Conservation (phyloP, 2,888 invertebrate species). For the Leistus spinibarbis region DNA sequence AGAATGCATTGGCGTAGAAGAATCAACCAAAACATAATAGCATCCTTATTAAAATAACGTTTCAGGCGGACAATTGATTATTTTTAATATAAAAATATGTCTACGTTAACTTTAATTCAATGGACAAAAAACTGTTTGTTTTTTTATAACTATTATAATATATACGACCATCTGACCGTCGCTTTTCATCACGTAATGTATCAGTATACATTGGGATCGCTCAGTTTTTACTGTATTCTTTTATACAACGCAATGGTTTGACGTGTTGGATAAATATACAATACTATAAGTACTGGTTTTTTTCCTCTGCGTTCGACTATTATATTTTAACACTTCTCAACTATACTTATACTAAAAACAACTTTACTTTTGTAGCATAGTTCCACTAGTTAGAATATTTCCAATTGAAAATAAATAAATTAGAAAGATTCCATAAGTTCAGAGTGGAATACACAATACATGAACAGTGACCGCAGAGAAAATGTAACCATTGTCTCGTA, state of each 20-base stretch:
- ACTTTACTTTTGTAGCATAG: background rate
- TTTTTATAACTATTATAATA: background rate
- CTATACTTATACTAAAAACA: background rate
- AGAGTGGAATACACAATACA: background rate
- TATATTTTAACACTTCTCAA: background rate
- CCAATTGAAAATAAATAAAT: too few relatives aligned
- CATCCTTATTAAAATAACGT: too few relatives aligned
- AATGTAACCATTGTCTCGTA: conserved; percentile 32
- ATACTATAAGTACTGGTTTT: background rate
- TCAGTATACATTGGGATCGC: background rate
- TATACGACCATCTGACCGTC: background rate
- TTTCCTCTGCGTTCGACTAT: background rate
- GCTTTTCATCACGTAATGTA: background rate
- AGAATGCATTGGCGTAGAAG: background rate
- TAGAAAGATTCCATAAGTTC: too few relatives aligned
- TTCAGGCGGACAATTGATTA: too few relatives aligned
- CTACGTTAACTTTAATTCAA: background rate
- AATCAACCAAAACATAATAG: too few relatives aligned
- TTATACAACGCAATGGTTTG: background rate
- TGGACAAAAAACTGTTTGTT: background rate
- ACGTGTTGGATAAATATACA: background rate
- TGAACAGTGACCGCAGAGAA: conserved; percentile 12
- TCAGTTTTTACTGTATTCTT: background rate
- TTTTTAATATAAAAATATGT: background rate
- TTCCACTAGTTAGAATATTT: too few relatives aligned